Evolutionary conservation across 2,888 invertebrate species (phyloP), one percentile per base, ranked within the genome.

Genomic region (Orthonychiurus folsomi): DNA sequence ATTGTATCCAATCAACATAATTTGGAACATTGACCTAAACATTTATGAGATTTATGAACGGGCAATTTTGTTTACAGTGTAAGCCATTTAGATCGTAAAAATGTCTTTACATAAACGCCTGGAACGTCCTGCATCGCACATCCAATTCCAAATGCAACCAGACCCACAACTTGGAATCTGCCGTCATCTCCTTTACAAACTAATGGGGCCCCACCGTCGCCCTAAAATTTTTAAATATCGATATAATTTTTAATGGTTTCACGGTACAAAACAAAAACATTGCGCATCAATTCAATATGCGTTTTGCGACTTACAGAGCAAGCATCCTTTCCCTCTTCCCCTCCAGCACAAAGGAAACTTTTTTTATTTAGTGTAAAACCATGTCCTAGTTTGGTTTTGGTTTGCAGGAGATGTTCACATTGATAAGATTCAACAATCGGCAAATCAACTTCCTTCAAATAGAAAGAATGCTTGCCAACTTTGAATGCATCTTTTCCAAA

Each of bases 401-500:
- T 75, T 59, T 82, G 80, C 69, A 89, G 78, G 24, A 83, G 80
- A 3, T 79, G 73, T 75, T 88, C 85, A 73, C 89, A 89, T 1
- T 80, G 80, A 0, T 77, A 77, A n/a, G 84, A 79, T n/a, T 80
- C 80, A 3, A 87, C 79, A 48, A 91, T 81, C 0, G 85, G 84
- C 0, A 91, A 85, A 64, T 86, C 86, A 0, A 89, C 88, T 76
- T 89, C 84, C 74, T 86, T 87, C 74, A 87, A 77, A 47, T 86
- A 85, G 68, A 83, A 81, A 75, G 87, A 85, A 74, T 82, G 84
- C 66, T 77, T 79, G 2, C 78, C 77, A 18, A 65, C 66, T 12
- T 74, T 74, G 71, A 81, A 76, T 76, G 86, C 84, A 69, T 88
- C 81, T 75, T 89, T 88, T 18, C 93, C 93, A 91, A 93, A 93